Evolutionary conservation across 2,113 vertebrate genomes (phyloP).

Genomic region (Chionomys nivalis): DNA sequence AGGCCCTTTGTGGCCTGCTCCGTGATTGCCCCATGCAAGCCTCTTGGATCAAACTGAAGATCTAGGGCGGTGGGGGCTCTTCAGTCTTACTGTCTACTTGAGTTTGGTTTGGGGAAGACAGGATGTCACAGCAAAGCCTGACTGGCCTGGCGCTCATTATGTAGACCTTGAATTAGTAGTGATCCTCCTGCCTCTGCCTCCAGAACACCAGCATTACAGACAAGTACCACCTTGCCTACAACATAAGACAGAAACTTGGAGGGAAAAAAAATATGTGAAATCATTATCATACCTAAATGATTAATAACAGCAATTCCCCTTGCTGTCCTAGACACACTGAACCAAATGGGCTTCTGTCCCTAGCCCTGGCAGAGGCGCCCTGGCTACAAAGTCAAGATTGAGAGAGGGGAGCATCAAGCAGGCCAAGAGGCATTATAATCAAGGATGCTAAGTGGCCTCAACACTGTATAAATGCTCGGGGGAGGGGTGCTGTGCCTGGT

Average conservation of each 20-base stretch:
- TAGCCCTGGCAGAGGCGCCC: neutral
- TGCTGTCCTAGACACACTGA: no score
- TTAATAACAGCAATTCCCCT: neutral
- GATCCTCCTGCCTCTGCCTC: neutral
- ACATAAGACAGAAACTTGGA: neutral
- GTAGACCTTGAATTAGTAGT: neutral
- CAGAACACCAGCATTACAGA: neutral
- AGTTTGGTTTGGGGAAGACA: neutral
- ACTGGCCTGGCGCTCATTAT: neutral
- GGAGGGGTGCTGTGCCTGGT: neutral
- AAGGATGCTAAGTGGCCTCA: neutral
- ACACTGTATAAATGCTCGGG: neutral
- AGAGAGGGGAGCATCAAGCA: neutral
- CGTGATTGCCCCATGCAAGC: neutral
- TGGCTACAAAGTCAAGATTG: neutral
- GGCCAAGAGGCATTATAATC: neutral
- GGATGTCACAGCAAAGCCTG: neutral
- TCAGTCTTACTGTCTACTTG: neutral
- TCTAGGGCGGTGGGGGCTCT: neutral
- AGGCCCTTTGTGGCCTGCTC: neutral
- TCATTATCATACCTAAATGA: neutral
- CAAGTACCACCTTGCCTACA: neutral
- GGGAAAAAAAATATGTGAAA: neutral
- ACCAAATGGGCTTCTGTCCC: neutral
- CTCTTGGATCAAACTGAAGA: neutral